Conservation (phyloP, 2,888 invertebrate species). For the Fragum whitleyi region DNA sequence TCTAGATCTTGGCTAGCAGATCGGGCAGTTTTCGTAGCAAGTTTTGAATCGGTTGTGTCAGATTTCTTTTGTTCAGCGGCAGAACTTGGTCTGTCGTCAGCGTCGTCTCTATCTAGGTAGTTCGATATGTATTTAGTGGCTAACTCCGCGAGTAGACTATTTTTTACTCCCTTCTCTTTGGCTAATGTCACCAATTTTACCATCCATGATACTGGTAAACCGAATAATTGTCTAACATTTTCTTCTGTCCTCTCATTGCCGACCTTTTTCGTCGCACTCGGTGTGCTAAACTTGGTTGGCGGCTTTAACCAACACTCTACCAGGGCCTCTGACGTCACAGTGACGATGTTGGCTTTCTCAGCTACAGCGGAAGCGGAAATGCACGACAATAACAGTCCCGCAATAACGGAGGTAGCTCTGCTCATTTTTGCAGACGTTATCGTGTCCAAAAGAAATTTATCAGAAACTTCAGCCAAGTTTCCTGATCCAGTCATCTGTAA, state of each 20-base stretch:
- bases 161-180: slow-evolving; percentile 74
- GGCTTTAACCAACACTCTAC: slow-evolving; percentile 81
- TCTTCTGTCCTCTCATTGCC: slow-evolving; percentile 68
- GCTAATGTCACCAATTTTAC: slow-evolving; percentile 74
- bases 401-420: slow-evolving; percentile 71
- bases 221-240: slow-evolving; percentile 64
- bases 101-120: slow-evolving; percentile 64
- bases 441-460: slow-evolving; percentile 80
- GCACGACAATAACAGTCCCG: slow-evolving; percentile 77
- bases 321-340: slow-evolving; percentile 77
- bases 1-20: slow-evolving; percentile 46
- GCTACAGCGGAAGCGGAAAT: slow-evolving; percentile 76
- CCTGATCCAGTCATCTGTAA: slow-evolving; percentile 82
- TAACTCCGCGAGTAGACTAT: slow-evolving; percentile 71
- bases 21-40: slow-evolving; percentile 35
- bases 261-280: slow-evolving; percentile 63
- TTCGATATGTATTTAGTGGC: slow-evolving; percentile 72
- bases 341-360: slow-evolving; percentile 76
- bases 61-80: slow-evolving; percentile 50
- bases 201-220: slow-evolving; percentile 79
- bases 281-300: slow-evolving; percentile 73
- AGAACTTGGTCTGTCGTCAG: slow-evolving; percentile 54
- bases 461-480: slow-evolving; percentile 79
- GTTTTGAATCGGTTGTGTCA: slow-evolving; percentile 54
- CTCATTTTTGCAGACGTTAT: slow-evolving; percentile 80